Evolutionary conservation across 2,888 invertebrate genomes (phyloP).

Genomic region (Strigamia maritima): DNA sequence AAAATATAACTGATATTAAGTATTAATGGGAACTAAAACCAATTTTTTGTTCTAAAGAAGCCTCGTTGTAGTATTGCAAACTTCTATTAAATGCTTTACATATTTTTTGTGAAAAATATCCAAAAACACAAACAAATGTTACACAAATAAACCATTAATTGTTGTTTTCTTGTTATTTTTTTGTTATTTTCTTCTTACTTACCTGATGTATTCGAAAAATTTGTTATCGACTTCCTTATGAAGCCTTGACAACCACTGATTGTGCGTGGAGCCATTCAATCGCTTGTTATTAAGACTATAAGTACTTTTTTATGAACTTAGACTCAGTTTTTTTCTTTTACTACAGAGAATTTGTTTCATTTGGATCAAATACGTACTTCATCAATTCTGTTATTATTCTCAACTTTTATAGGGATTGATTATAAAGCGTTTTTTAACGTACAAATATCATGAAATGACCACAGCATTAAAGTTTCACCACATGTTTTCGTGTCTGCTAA

Average conservation of each 20-base stretch:
- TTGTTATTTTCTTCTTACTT: neutral
- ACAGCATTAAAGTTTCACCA: neutral
- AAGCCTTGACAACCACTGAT: slow-evolving; percentile 10
- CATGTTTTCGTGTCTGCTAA: neutral
- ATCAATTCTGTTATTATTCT: neutral
- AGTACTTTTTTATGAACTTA: slow-evolving; percentile 1
- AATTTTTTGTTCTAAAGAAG: too few relatives aligned
- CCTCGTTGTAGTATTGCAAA: too few relatives aligned
- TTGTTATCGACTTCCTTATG: neutral
- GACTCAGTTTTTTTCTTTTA: neutral
- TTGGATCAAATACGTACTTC: neutral
- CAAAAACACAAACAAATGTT: too few relatives aligned
- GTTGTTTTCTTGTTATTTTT: neutral
- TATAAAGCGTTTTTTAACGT: neutral
- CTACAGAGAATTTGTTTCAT: neutral
- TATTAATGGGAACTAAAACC: too few relatives aligned
- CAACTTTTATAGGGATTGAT: neutral
- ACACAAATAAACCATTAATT: too few relatives aligned
- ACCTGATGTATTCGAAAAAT: neutral
- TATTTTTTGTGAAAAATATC: too few relatives aligned
- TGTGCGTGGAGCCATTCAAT: neutral
- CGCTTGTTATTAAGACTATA: neutral
- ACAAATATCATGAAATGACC: neutral
- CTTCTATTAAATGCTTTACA: too few relatives aligned
- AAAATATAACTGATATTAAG: too few relatives aligned